Conservation (phyloP, 1,140 invertebrate genomes). For the Musca vetustissima region DNA sequence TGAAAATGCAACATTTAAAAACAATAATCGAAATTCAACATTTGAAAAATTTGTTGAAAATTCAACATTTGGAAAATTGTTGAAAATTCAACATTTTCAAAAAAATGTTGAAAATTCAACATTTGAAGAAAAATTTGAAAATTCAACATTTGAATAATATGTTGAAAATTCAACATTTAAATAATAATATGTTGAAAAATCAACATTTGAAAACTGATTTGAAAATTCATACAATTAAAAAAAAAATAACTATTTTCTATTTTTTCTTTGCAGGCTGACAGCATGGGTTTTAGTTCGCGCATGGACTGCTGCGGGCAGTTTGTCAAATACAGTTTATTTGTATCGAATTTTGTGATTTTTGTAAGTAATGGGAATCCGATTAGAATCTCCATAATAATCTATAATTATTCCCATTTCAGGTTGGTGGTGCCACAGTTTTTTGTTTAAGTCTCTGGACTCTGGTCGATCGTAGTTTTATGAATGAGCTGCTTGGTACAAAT, state of each 20-base stretch:
- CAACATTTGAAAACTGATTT: no score
- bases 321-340: conserved; percentile 82
- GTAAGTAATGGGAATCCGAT: conserved; percentile 65
- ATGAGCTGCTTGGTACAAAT: conserved; percentile 78
- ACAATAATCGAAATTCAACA: no score
- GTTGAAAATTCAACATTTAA: no score
- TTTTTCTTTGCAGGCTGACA: conserved; percentile 50
- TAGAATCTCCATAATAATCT: background rate
- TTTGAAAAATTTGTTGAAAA: no score
- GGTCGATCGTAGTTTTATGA: conserved; percentile 79
- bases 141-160: no score
- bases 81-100: no score
- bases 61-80: no score
- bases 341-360: conserved; percentile 82
- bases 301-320: conserved; percentile 79
- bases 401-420: conserved; percentile 56
- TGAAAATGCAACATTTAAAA: no score
- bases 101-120: no score
- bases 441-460: conserved; percentile 79
- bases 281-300: conserved; percentile 71
- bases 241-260: background rate
- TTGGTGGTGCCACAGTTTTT: conserved; percentile 76
- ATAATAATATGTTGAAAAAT: no score
- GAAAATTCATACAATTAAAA: no score
- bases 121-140: no score